phyloP scores from a whole-genome alignment of 2,888 invertebrate genomes.

The Hesperia comma region DNA sequence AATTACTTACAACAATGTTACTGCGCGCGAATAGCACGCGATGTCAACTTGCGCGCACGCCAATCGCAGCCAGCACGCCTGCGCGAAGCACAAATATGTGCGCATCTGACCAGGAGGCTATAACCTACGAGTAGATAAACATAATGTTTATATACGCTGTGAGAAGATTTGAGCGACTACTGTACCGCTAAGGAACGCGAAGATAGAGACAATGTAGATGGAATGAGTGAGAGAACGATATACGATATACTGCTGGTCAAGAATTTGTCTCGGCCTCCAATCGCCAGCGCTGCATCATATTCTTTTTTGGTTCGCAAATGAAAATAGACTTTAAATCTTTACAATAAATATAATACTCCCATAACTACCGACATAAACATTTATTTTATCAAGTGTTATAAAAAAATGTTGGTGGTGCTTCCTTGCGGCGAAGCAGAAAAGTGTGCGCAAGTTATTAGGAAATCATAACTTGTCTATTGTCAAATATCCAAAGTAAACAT shows the following conservation, averaged over 20 bases:
- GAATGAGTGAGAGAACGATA: slow-evolving; percentile 8
- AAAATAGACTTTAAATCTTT: neutral
- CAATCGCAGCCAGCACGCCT: slow-evolving; percentile 65
- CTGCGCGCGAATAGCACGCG: slow-evolving; percentile 70
- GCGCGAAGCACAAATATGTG: slow-evolving; percentile 72
- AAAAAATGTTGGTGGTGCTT: neutral
- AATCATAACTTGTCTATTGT: slow-evolving; percentile 47
- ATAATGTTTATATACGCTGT: neutral
- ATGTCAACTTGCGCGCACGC: slow-evolving; percentile 62
- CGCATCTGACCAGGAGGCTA: slow-evolving; percentile 73
- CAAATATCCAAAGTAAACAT: neutral
- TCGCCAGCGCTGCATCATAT: slow-evolving; percentile 2
- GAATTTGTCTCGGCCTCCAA: neutral
- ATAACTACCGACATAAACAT: neutral
- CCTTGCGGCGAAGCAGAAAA: slow-evolving; percentile 24
- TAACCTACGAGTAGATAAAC: slow-evolving; percentile 26
- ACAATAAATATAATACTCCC: neutral
- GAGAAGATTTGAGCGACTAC: neutral
- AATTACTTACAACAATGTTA: slow-evolving; percentile 36
- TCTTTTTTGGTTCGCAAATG: neutral
- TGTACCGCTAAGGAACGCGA: neutral
- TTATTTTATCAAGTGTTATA: neutral
- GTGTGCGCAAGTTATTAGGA: slow-evolving; percentile 43
- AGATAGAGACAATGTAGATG: neutral
- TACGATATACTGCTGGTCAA: slow-evolving; percentile 11